Conservation (phyloP, 2,888 invertebrate genomes). For the Harpalus rufipes region DNA sequence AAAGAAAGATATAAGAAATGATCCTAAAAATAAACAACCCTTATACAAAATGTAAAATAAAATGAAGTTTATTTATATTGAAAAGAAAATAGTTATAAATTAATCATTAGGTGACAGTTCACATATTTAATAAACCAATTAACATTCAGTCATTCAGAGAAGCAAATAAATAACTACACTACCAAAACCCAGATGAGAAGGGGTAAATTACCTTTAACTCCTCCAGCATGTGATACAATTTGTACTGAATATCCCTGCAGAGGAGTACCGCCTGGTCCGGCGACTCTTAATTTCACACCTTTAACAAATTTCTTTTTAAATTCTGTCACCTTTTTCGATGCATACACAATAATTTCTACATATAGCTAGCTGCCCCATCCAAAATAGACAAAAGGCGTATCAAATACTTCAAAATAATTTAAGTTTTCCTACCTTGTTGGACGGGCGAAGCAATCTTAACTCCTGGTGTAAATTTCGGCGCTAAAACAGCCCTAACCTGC, state of each 20-base stretch:
- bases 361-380: not conserved
- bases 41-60: not conserved
- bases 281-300: conserved; percentile 72
- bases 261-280: conserved; percentile 74
- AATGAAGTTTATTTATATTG: not conserved
- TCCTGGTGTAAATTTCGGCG: not conserved
- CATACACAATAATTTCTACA: not conserved
- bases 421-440: conserved; percentile 58
- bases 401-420: not conserved
- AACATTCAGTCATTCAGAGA: conserved; percentile 1
- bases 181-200: not conserved
- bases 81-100: not conserved
- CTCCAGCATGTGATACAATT: conserved; percentile 79
- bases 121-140: not conserved
- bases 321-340: conserved; percentile 7
- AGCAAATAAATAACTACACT: conserved; percentile 9
- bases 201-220: conserved; percentile 77
- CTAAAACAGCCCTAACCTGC: conserved; percentile 27
- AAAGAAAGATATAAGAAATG: too few relatives aligned
- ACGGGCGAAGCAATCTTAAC: conserved; percentile 56
- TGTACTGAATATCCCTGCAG: conserved; percentile 78
- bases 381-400: not conserved
- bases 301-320: conserved; percentile 22
- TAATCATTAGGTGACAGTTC: not conserved
- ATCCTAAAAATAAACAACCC: too few relatives aligned